A percentile compares a stretch with the other conserved stretches of the same genome.
Conservation (phyloP, 2,797 vertebrate species). For the Glossophaga mutica region DNA sequence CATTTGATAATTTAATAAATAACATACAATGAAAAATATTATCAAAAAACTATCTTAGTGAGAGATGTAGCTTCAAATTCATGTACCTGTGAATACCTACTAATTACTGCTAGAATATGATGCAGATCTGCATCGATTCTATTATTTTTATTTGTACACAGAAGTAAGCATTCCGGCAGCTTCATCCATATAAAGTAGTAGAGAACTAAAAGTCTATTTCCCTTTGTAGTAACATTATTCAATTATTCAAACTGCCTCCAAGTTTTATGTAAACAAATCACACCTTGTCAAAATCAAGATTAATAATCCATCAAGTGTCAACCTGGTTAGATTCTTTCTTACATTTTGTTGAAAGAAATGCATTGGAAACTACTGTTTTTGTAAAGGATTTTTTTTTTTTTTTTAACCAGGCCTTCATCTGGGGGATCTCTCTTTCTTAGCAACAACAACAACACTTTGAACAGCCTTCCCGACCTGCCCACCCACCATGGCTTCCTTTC, state of each 20-base stretch:
- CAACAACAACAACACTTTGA: not conserved
- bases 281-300: conserved; percentile 22
- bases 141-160: not conserved
- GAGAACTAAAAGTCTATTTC: conserved; percentile 1
- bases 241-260: conserved; percentile 11
- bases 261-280: not conserved
- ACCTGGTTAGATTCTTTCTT: not conserved
- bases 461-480: not conserved
- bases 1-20: conserved; percentile 10
- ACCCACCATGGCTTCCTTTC: not conserved
- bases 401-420: not conserved
- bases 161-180: not conserved
- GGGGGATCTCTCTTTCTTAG: not conserved
- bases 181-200: not conserved
- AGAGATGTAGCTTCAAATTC: not conserved
- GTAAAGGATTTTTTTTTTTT: not conserved
- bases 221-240: not conserved
- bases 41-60: not conserved
- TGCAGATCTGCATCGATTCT: not conserved
- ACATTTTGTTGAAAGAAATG: not conserved
- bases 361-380: not conserved
- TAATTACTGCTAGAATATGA: not conserved
- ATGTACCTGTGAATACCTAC: not conserved
- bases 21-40: not conserved
- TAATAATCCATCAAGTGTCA: not conserved